Evolutionary conservation across 1,140 invertebrate genomes (phyloP), one percentile per base, ranked within the genome.

Genomic region (Achroia grisella): DNA sequence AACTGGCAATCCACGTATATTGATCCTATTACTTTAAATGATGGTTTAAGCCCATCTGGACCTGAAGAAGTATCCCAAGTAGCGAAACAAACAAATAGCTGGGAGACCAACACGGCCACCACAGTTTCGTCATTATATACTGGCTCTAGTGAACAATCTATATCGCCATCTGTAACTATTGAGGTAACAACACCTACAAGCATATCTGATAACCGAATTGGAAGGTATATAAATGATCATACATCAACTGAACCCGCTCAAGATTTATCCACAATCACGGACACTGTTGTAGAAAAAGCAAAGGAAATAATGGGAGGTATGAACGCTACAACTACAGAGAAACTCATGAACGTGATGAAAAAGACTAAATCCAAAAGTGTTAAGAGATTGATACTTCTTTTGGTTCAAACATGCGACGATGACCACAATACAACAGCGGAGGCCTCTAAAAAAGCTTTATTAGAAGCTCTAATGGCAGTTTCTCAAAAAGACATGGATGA

Each of bases 331-430:
- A 92, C 92, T 53, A 89, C 91, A 0, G 88, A 91, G 57, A 92
- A 92, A 37, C 71, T 94, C 31, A 92, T 93, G 87, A 89, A 90
- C 46, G 91, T 93, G 4, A 94, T 95, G 93, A 91, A 92, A 56
- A 90, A 93, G 71, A 93, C 93, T 2, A 90, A 88, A 44, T 94
- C 94, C 67, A 90, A 90, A 33, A 91, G 92, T 1, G 91, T 94
- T 0, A 87, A 91, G 43, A 89, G 93, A 36, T 72, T 95, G 10
- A 90, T 95, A 29, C 70, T 95, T 8, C 69, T 95, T 9, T 77
- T 95, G 44, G 92, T 95, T 8, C 92, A 90, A 53, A 92, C 93
- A 40, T 93, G 92, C 61, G 92, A 91, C 47, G 90, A 92, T 62
- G 87, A 92, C 75, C 81, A 92, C 61, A 86, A 91, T 72, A 89